Percentiles rank a stretch among this genome's conserved stretches.
Evolutionary conservation across 2,113 vertebrate genomes (phyloP).

Genomic region (Seriola rivoliana): DNA sequence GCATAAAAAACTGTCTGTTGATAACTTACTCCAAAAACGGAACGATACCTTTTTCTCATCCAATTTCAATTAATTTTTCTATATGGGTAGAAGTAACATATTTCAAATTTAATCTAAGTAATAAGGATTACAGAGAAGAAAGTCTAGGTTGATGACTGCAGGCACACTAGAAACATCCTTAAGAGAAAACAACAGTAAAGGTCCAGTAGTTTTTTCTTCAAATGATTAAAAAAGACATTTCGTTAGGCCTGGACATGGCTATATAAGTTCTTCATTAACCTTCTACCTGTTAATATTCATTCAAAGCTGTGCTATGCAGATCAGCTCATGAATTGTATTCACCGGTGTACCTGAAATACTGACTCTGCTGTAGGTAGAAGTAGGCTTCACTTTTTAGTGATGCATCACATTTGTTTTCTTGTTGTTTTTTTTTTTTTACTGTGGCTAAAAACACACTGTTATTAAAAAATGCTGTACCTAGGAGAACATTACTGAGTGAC

Average conservation of each 20-base stretch:
- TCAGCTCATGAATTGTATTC: slow-evolving; percentile 5
- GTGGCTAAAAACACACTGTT: slow-evolving; percentile 22
- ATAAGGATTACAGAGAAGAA: slow-evolving; percentile 45
- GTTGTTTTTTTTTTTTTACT: neutral
- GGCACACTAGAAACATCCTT: slow-evolving; percentile 27
- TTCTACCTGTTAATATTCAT: slow-evolving; percentile 31
- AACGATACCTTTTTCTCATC: slow-evolving; percentile 38
- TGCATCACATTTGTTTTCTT: slow-evolving; percentile 23
- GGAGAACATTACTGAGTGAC: slow-evolving; percentile 4
- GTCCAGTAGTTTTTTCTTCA: slow-evolving; percentile 12
- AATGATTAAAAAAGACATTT: slow-evolving; percentile 34
- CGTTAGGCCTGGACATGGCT: slow-evolving; percentile 17
- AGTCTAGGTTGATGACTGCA: slow-evolving; percentile 27
- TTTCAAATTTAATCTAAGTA: slow-evolving; percentile 62
- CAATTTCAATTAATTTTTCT: slow-evolving; percentile 57
- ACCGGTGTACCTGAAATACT: slow-evolving; percentile 21
- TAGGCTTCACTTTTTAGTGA: slow-evolving; percentile 14
- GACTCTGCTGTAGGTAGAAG: slow-evolving; percentile 22
- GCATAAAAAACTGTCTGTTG: slow-evolving; percentile 11
- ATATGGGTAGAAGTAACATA: slow-evolving; percentile 40
- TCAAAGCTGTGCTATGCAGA: neutral
- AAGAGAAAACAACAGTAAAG: slow-evolving; percentile 45
- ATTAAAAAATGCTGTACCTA: slow-evolving; percentile 25
- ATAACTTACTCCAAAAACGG: slow-evolving; percentile 43
- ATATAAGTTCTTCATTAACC: slow-evolving; percentile 8